A percentile compares a stretch with the other conserved stretches of the same genome.
Conservation (phyloP, 2,888 invertebrate species). For the Brachypterus glaber region DNA sequence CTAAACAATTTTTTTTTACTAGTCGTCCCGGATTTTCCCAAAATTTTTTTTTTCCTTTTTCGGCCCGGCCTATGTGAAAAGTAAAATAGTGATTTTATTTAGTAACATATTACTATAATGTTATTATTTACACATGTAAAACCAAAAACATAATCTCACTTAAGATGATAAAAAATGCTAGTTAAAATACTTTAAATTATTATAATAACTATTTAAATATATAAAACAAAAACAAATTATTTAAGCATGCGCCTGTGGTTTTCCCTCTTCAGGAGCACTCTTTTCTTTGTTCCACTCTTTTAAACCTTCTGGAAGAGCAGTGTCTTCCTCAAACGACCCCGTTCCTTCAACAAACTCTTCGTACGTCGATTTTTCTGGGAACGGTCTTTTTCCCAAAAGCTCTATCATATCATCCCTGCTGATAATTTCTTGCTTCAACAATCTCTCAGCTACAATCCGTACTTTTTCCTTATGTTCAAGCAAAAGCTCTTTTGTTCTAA, state of each 20-base stretch:
- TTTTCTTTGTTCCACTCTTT: constrained; percentile 86
- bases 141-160: too few relatives aligned
- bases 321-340: constrained; percentile 96
- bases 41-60: too few relatives aligned
- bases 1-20: too few relatives aligned
- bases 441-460: constrained; percentile 75
- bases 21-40: too few relatives aligned
- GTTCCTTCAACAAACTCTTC: constrained; percentile 99
- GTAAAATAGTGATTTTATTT: too few relatives aligned
- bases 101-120: too few relatives aligned
- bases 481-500: constrained; percentile 68
- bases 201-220: too few relatives aligned
- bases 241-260: background rate
- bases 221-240: too few relatives aligned
- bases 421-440: constrained; percentile 89
- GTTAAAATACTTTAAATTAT: too few relatives aligned
- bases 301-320: constrained; percentile 85
- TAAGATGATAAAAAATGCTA: too few relatives aligned
- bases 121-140: too few relatives aligned
- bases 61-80: too few relatives aligned
- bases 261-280: constrained; percentile 11
- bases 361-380: constrained; percentile 97
- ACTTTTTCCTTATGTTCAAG: constrained; percentile 75
- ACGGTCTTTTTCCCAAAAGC: constrained; percentile 85
- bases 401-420: constrained; percentile 97